Conservation (phyloP, 1,140 invertebrate species). For the Brachionus koreanus region DNA sequence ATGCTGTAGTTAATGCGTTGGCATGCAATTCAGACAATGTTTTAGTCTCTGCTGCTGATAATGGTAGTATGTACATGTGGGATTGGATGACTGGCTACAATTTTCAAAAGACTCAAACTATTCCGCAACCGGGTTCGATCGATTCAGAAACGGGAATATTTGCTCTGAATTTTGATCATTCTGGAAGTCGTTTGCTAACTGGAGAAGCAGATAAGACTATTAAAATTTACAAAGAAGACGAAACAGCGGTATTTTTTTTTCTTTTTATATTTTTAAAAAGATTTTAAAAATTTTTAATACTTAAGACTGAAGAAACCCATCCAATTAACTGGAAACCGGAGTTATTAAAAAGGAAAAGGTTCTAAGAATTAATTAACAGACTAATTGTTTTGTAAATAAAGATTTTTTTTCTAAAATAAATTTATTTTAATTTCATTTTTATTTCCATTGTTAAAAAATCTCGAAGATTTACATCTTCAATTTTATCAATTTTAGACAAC, state of each 20-base stretch:
- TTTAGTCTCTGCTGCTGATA: slow-evolving; percentile 91
- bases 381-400: slow-evolving; percentile 26
- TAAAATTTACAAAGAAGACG: slow-evolving; percentile 98
- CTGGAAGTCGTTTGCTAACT: slow-evolving; percentile 84
- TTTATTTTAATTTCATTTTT: slow-evolving; percentile 34
- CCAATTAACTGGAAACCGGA: slow-evolving; percentile 96
- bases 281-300: slow-evolving; percentile 48
- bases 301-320: slow-evolving; percentile 86
- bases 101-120: slow-evolving; percentile 85
- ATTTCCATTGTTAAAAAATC: slow-evolving; percentile 29
- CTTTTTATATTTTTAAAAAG: slow-evolving; percentile 46
- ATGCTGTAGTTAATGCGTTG: slow-evolving; percentile 93
- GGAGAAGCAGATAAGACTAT: slow-evolving; percentile 98
- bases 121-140: slow-evolving; percentile 97
- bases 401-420: slow-evolving; percentile 9
- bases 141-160: slow-evolving; percentile 97
- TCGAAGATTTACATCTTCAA: slow-evolving; percentile 30
- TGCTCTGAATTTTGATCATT: slow-evolving; percentile 87
- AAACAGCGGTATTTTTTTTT: slow-evolving; percentile 68
- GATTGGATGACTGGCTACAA: slow-evolving; percentile 98
- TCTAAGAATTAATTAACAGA: slow-evolving; percentile 18
- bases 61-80: slow-evolving; percentile 97
- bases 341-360: slow-evolving; percentile 43
- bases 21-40: slow-evolving; percentile 89
- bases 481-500: not conserved